Evolutionary conservation across 2,113 vertebrate species (phyloP).

Genomic region (Leptosomus discolor): DNA sequence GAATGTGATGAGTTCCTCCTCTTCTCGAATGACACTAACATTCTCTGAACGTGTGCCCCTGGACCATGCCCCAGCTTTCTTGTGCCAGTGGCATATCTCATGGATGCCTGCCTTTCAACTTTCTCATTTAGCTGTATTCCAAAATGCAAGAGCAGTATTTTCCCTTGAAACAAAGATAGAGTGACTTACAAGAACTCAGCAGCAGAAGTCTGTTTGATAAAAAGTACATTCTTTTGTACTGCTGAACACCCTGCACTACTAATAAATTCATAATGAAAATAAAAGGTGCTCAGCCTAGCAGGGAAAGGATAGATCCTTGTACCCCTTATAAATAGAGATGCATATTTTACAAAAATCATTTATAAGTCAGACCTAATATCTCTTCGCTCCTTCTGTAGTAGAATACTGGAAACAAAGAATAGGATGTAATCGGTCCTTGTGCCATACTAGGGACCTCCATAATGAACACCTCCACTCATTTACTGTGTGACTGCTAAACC

Average conservation of each 20-base stretch:
- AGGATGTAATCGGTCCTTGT: not conserved
- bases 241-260: not conserved
- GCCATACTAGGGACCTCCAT: not conserved
- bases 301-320: not conserved
- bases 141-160: not conserved
- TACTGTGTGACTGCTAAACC: not conserved
- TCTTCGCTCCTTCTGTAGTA: not conserved
- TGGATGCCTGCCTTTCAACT: not conserved
- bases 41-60: not conserved
- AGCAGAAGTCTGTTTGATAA: not conserved
- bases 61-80: not conserved
- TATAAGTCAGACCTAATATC: not conserved
- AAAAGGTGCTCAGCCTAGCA: not conserved
- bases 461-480: not conserved
- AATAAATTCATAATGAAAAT: slow-evolving; percentile 16
- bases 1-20: not conserved
- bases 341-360: not conserved
- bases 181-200: not conserved
- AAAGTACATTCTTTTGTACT: not conserved
- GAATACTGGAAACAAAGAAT: not conserved
- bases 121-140: not conserved
- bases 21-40: not conserved
- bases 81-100: not conserved
- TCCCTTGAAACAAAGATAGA: not conserved
- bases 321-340: not conserved